Conservation (phyloP, 2,113 vertebrate genomes). For the Chaenocephalus aceratus region DNA sequence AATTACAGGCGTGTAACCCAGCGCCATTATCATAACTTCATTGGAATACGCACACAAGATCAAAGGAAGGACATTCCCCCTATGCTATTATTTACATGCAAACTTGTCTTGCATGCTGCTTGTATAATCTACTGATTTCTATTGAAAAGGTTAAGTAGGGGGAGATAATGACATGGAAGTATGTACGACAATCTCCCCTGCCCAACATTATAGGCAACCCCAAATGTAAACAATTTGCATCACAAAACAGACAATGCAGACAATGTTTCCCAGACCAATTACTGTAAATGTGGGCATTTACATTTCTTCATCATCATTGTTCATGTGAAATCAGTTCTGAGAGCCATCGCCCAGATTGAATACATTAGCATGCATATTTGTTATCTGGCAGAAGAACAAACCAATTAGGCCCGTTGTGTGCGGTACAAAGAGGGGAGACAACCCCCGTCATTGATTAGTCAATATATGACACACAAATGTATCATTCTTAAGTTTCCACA, state of each 20-base stretch:
- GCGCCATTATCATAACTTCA: constrained; percentile 60
- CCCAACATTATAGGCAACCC: constrained; percentile 58
- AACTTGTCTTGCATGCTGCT: constrained; percentile 47
- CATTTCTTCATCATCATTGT: constrained; percentile 82
- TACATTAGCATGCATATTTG: constrained; percentile 72
- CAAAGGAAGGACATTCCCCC: constrained; percentile 59
- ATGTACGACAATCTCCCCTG: constrained; percentile 59
- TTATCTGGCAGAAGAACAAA: constrained; percentile 63
- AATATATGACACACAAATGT: constrained; percentile 13
- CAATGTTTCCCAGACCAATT: constrained; percentile 74
- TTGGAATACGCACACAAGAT: constrained; percentile 61
- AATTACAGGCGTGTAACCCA: constrained; percentile 63
- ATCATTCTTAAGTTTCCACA: neutral
- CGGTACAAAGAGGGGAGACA: constrained; percentile 31
- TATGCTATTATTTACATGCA: constrained; percentile 59
- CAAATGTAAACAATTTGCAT: constrained; percentile 77
- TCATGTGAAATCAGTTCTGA: constrained; percentile 78
- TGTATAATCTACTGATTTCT: constrained; percentile 47
- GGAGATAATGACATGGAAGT: constrained; percentile 70
- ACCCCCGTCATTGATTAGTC: constrained; percentile 25
- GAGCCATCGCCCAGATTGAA: constrained; percentile 72
- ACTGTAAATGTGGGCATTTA: constrained; percentile 80
- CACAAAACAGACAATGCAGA: constrained; percentile 77
- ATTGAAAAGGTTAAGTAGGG: constrained; percentile 55
- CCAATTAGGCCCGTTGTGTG: constrained; percentile 64